These are phyloP conservation scores for Strongylocentrotus purpuratus DNA, from an alignment of 35 echinoderm and acorn worm species.

Conservation along the genomic window DNA sequence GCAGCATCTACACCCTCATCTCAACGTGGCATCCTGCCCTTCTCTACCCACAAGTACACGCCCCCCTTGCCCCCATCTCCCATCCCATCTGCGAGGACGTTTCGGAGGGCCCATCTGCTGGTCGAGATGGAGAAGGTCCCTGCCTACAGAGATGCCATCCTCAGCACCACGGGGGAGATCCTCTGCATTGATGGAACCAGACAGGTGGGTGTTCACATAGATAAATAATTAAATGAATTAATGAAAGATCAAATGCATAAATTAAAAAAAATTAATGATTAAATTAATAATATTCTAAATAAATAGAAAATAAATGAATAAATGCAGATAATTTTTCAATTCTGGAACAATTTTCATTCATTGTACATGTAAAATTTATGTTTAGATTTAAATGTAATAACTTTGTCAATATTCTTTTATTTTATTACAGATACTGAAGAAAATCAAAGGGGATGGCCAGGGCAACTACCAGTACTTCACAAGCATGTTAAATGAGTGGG, in stretches of 20 bases:
- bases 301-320: no score
- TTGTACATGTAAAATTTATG: no score
- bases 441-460: constrained; percentile 59
- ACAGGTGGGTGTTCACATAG: no score
- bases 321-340: no score
- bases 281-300: no score
- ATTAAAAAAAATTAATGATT: no score
- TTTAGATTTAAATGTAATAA: no score
- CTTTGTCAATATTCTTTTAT: constrained; percentile 30
- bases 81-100: constrained; percentile 53
- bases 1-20: constrained; percentile 45
- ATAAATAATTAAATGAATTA: no score
- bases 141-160: constrained; percentile 53
- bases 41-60: constrained; percentile 39
- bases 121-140: constrained; percentile 71
- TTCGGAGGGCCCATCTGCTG: constrained; percentile 62
- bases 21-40: constrained; percentile 60
- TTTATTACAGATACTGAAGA: constrained; percentile 58
- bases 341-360: no score
- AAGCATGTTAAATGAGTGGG: constrained; percentile 70
- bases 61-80: constrained; percentile 26
- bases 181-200: constrained; percentile 72
- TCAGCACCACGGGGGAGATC: constrained; percentile 69
- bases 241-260: no score
- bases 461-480: constrained; percentile 62